Evolutionary conservation across 2,113 vertebrate genomes (phyloP).

Genomic region (Cervus canadensis): DNA sequence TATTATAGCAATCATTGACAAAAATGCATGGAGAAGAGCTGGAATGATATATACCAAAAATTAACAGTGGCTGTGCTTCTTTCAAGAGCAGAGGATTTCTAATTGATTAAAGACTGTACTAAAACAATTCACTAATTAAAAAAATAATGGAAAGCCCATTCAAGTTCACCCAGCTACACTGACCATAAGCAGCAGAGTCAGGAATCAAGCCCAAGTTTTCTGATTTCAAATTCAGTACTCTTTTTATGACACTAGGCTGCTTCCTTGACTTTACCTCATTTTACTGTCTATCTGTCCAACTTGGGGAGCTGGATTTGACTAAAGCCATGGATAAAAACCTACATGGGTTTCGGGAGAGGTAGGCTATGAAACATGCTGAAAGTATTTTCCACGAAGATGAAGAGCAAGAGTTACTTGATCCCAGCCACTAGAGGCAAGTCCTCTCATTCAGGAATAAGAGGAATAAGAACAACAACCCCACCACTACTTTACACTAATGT

Average conservation of each 20-base stretch:
- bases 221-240: not conserved
- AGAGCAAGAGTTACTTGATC: not conserved
- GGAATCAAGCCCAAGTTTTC: not conserved
- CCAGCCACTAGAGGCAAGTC: not conserved
- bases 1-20: not conserved
- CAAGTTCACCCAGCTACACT: not conserved
- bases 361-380: not conserved
- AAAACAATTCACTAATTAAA: not conserved
- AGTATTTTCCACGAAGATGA: not conserved
- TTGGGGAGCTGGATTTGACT: not conserved
- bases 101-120: not conserved
- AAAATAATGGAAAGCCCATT: not conserved
- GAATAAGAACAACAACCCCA: not conserved
- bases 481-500: not conserved
- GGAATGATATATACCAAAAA: not conserved
- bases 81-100: not conserved
- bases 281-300: not conserved
- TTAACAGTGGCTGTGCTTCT: not conserved
- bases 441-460: not conserved
- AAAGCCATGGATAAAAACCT: not conserved
- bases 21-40: not conserved
- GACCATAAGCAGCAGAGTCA: not conserved
- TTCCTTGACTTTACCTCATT: not conserved
- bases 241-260: not conserved
- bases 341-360: not conserved